phyloP scores from a whole-genome alignment of 1,140 invertebrate species.

The Pseudachorutes palmiensis region DNA sequence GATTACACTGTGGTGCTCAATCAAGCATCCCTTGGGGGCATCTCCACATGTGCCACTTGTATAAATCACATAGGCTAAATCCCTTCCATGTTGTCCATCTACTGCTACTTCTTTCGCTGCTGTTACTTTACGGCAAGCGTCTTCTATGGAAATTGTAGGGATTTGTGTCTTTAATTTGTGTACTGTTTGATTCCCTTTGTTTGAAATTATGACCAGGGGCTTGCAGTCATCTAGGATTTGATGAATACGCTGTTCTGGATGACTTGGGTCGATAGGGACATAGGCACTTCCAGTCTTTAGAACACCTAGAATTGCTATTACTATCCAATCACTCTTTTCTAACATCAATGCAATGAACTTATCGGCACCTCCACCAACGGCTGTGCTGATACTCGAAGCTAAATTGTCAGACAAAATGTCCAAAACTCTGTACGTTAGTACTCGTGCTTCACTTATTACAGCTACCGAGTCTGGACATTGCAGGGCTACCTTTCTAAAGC shows the following conservation, averaged over 20 bases:
- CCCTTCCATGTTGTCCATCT: too few species aligned
- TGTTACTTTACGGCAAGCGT: too few species aligned
- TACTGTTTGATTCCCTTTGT: not conserved
- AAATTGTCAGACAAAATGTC: not conserved
- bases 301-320: constrained; percentile 42
- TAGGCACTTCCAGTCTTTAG: constrained; percentile 17
- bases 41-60: not conserved
- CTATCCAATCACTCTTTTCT: constrained; percentile 61
- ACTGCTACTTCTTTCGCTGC: too few species aligned
- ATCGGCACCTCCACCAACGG: not conserved
- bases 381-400: not conserved
- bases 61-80: not conserved
- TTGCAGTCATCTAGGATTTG: constrained; percentile 14
- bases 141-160: too few species aligned
- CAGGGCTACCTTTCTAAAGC: too few species aligned
- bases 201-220: not conserved
- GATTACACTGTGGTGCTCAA: not conserved
- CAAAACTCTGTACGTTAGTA: too few species aligned
- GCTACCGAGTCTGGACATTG: too few species aligned
- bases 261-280: constrained; percentile 9
- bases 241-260: constrained; percentile 9
- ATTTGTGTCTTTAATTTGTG: not conserved
- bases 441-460: too few species aligned
- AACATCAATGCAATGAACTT: constrained; percentile 60
- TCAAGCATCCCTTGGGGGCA: not conserved